phyloP scores from a whole-genome alignment of 2,888 invertebrate species.

The Dermolepida albohirtum region DNA sequence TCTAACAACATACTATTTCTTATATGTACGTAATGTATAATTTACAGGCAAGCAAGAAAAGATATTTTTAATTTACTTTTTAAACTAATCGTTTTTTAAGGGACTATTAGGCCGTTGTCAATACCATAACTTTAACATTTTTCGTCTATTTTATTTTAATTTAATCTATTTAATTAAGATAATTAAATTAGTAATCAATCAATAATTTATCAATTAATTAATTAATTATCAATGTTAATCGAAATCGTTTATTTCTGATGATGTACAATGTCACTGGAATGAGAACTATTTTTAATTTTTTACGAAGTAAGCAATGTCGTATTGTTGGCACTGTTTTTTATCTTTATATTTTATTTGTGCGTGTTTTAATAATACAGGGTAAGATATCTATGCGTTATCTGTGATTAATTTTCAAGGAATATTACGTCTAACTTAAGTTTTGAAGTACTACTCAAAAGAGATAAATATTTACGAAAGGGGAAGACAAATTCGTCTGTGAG shows the following conservation, averaged over 20 bases:
- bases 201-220: too few relatives aligned
- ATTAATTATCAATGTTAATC: background rate
- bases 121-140: slow-evolving; percentile 15
- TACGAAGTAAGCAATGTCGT: background rate
- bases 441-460: too few relatives aligned
- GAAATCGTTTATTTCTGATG: slow-evolving; percentile 7
- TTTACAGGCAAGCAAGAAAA: too few relatives aligned
- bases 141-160: too few relatives aligned
- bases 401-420: too few relatives aligned
- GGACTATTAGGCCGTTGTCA: slow-evolving; percentile 32
- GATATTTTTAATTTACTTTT: too few relatives aligned
- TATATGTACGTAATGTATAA: too few relatives aligned
- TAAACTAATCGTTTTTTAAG: background rate
- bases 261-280: slow-evolving; percentile 21
- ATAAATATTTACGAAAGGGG: too few relatives aligned
- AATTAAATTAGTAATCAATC: too few relatives aligned
- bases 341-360: background rate
- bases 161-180: too few relatives aligned
- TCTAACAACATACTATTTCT: too few relatives aligned
- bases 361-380: background rate
- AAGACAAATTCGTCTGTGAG: background rate
- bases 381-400: background rate
- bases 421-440: background rate
- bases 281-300: too few relatives aligned
- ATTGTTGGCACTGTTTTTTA: background rate